A percentile compares a stretch with the other conserved stretches of the same genome.
phyloP scores from a whole-genome alignment of 2,888 invertebrate genomes.

The Zygothrica quintamaculata region DNA sequence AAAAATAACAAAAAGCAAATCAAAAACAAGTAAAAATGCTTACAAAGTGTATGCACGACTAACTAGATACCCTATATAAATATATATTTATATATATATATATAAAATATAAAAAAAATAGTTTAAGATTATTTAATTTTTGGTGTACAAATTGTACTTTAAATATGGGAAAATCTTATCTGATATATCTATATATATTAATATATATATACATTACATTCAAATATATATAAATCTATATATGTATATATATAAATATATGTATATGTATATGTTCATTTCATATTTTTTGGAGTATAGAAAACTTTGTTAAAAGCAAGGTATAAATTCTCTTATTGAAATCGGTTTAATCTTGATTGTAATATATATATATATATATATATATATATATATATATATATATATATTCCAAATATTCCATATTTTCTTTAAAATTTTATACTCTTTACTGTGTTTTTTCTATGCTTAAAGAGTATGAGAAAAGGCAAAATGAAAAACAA shows the following conservation, averaged over 20 bases:
- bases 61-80: not conserved
- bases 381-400: not conserved
- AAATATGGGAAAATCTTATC: too few relatives aligned
- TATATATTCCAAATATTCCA: not conserved
- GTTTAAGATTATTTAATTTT: too few relatives aligned
- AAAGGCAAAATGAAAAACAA: too few relatives aligned
- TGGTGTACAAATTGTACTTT: too few relatives aligned
- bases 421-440: not conserved
- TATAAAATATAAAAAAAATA: not conserved
- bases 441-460: too few relatives aligned
- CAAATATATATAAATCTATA: not conserved
- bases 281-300: too few relatives aligned
- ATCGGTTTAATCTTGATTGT: conserved; percentile 7
- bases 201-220: not conserved
- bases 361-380: not conserved
- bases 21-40: conserved; percentile 18
- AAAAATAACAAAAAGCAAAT: conserved; percentile 24
- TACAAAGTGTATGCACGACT: not conserved
- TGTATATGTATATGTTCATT: not conserved
- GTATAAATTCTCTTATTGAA: too few relatives aligned
- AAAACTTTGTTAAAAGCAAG: too few relatives aligned
- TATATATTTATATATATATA: not conserved
- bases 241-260: not conserved
- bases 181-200: too few relatives aligned
- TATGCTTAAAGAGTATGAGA: too few relatives aligned